Percentiles rank a stretch among this genome's conserved stretches.
phyloP scores from a whole-genome alignment of 2,888 invertebrate genomes.

The Cheilosia vernalis region DNA sequence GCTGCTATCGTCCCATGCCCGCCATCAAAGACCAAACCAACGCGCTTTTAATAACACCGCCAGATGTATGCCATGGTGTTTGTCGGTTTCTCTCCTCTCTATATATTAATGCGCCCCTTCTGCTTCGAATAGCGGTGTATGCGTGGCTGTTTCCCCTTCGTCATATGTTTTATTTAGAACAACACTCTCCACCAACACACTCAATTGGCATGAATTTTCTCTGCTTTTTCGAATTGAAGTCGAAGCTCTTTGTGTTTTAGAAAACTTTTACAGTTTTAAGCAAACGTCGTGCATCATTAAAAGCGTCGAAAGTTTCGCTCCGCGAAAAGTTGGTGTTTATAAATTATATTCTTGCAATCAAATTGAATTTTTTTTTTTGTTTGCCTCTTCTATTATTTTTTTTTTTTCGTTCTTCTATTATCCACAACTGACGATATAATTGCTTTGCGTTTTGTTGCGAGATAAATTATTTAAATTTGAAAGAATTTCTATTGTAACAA shows the following conservation, averaged over 20 bases:
- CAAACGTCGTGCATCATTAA: conserved; percentile 79
- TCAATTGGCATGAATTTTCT: conserved; percentile 60
- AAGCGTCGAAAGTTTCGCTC: conserved; percentile 78
- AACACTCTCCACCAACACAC: conserved; percentile 24
- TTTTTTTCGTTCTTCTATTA: conserved; percentile 31
- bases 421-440: conserved; percentile 28
- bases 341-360: conserved; percentile 69
- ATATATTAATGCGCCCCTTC: conserved; percentile 9
- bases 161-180: conserved; percentile 58
- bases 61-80: conserved; percentile 43
- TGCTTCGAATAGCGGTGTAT: conserved; percentile 6
- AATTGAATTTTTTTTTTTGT: conserved; percentile 50
- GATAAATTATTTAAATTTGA: conserved; percentile 24
- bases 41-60: conserved; percentile 58
- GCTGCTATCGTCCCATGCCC: not conserved
- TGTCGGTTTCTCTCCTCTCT: conserved; percentile 30
- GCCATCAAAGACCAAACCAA: conserved; percentile 21
- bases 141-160: conserved; percentile 40
- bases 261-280: conserved; percentile 78
- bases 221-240: conserved; percentile 77
- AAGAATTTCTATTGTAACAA: conserved; percentile 19
- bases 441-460: conserved; percentile 38
- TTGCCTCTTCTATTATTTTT: conserved; percentile 9
- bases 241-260: conserved; percentile 77
- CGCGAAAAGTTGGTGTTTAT: conserved; percentile 76